Conservation (phyloP, 2,888 invertebrate species). For the Pristionchus maxplancki region DNA sequence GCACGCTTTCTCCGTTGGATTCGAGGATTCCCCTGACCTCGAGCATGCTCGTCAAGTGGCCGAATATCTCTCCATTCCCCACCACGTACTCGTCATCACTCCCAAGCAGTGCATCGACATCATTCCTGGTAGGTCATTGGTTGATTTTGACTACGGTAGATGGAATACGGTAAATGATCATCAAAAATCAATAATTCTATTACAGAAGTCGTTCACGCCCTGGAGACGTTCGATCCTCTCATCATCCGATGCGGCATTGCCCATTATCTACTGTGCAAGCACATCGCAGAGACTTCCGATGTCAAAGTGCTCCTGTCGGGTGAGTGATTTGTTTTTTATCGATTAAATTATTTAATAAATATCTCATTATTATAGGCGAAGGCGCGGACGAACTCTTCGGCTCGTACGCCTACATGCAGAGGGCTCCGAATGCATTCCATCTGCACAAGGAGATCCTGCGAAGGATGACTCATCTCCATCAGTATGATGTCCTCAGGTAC, state of each 20-base stretch:
- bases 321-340: too few relatives aligned
- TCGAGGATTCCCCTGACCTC: slow-evolving; percentile 76
- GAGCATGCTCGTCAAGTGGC: slow-evolving; percentile 73
- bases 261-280: slow-evolving; percentile 75
- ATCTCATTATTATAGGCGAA: slow-evolving; percentile 74
- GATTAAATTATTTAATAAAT: too few relatives aligned
- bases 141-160: too few relatives aligned
- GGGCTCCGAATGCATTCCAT: slow-evolving; percentile 74
- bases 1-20: slow-evolving; percentile 76
- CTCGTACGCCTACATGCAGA: slow-evolving; percentile 77
- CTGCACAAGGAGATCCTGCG: slow-evolving; percentile 75
- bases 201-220: slow-evolving; percentile 75
- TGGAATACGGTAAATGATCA: neutral
- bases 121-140: slow-evolving; percentile 70
- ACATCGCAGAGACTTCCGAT: slow-evolving; percentile 74
- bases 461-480: slow-evolving; percentile 73
- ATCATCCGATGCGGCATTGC: slow-evolving; percentile 77
- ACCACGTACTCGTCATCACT: slow-evolving; percentile 74
- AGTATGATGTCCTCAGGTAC: slow-evolving; percentile 74
- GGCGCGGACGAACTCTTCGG: slow-evolving; percentile 77
- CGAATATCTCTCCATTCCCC: slow-evolving; percentile 74
- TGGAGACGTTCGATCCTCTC: slow-evolving; percentile 77
- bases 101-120: slow-evolving; percentile 73
- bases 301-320: slow-evolving; percentile 77
- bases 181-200: neutral